Base-by-base conservation (phyloP, 2,888 invertebrate species). In the Platycheirus rosarum region DNA sequence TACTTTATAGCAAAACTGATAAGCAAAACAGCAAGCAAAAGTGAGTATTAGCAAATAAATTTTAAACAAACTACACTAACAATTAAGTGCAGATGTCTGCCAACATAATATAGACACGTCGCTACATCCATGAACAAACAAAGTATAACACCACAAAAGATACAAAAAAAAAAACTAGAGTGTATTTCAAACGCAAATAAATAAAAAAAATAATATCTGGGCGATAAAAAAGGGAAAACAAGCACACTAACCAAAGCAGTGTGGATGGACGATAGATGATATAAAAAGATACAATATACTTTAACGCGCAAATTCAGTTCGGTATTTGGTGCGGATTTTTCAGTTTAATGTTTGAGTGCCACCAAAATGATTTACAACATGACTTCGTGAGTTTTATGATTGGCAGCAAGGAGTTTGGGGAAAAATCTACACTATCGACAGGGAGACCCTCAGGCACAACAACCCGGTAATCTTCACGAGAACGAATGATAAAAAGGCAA, bases 51-150 rank as follows among this genome's bases (percentile, higher is more conserved):
- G 44, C 71, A 77, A 71, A 68, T 55, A 74, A 55, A 69, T 42
- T 69, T n/a, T 20, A 16, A 29, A 65, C 57, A 65, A 68, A 60
- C 53, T 68, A 68, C 78, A 79, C 63, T 69, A 75, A 74, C 79
- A 74, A 76, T 76, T 70, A 80, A 76, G 70, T 76, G 76, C 80
- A 80, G 76, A 80, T 76, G 80, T 70, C 76, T 46, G 32, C 65
- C 57, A 49, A 70, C n/a, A n/a, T n/a, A n/a, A n/a, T n/a, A n/a
- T n/a, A n/a, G n/a, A n/a, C 73, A 74, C 68, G 63, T 53, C 48
- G 16, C 35, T 63, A 74, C 75, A 74, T 66, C 60, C 23, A 40
- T 57, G 60, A 76, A 37, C 66, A 76, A 80, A 76, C 57, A 76
- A 80, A 35, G 35, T 48, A 63, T 53, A 65, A 70, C 70, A 80